Evolutionary conservation across 2,888 invertebrate genomes (phyloP).

Genomic region (Pristionchus japonicus): DNA sequence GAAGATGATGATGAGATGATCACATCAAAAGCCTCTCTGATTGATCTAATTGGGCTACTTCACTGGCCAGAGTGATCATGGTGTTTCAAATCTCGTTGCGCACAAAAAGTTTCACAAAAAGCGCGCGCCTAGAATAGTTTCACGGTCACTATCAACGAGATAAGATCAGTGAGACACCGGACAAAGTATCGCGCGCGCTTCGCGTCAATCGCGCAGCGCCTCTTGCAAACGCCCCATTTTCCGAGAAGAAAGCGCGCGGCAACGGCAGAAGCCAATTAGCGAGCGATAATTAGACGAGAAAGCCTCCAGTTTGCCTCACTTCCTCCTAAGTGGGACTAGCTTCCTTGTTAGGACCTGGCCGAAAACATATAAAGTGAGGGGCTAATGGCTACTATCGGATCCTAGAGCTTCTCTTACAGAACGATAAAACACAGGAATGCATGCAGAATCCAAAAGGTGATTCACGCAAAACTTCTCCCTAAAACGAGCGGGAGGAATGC

Average conservation of each 20-base stretch:
- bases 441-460: too few relatives aligned
- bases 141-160: background rate
- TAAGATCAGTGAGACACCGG: background rate
- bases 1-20: too few relatives aligned
- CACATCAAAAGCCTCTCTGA: too few relatives aligned
- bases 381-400: too few relatives aligned
- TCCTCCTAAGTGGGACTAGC: background rate
- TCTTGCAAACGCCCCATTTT: too few relatives aligned
- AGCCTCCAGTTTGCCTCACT: background rate
- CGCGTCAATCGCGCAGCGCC: background rate
- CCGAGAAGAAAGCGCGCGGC: background rate
- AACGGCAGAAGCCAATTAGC: constrained; percentile 10
- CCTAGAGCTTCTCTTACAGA: too few relatives aligned
- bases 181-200: background rate
- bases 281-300: background rate
- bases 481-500: too few relatives aligned
- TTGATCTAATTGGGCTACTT: too few relatives aligned
- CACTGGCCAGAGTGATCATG: too few relatives aligned
- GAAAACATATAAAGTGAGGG: too few relatives aligned
- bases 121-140: background rate
- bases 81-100: too few relatives aligned
- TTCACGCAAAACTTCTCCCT: background rate
- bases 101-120: background rate
- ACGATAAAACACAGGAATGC: too few relatives aligned
- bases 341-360: background rate